Evolutionary conservation across 2,797 vertebrate genomes (phyloP).

Genomic region (Graptemys geographica): DNA sequence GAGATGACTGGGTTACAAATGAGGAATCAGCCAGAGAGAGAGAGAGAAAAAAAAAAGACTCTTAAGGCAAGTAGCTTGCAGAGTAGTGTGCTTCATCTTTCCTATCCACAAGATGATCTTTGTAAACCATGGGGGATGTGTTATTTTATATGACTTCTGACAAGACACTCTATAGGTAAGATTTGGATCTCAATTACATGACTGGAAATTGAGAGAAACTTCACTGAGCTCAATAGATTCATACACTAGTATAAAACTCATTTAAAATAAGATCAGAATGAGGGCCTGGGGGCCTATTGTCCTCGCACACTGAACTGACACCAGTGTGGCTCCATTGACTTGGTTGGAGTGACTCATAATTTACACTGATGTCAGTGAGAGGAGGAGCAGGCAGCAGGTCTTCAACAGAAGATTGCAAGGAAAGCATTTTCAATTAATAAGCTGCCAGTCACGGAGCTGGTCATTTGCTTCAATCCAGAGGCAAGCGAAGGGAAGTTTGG

Average conservation of each 20-base stretch:
- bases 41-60: background rate
- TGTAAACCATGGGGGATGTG: background rate
- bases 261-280: background rate
- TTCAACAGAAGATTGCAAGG: background rate
- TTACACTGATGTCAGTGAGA: background rate
- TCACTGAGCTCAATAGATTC: background rate
- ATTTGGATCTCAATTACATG: background rate
- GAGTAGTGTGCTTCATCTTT: constrained; percentile 26
- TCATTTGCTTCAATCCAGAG: background rate
- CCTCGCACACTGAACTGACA: background rate
- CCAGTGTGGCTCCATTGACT: background rate
- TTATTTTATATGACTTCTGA: constrained; percentile 53
- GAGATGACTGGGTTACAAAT: constrained; percentile 14
- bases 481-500: background rate
- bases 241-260: background rate
- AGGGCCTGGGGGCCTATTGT: background rate
- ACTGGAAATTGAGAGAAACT: background rate
- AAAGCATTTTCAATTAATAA: constrained; percentile 1
- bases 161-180: background rate
- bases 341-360: background rate
- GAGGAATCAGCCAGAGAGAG: background rate
- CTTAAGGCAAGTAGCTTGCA: background rate
- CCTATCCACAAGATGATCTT: background rate
- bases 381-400: background rate
- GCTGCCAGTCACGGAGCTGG: background rate